These are phyloP conservation scores for Amiota mariae DNA, from an alignment of 2,888 invertebrate species.

Conservation along the genomic window DNA sequence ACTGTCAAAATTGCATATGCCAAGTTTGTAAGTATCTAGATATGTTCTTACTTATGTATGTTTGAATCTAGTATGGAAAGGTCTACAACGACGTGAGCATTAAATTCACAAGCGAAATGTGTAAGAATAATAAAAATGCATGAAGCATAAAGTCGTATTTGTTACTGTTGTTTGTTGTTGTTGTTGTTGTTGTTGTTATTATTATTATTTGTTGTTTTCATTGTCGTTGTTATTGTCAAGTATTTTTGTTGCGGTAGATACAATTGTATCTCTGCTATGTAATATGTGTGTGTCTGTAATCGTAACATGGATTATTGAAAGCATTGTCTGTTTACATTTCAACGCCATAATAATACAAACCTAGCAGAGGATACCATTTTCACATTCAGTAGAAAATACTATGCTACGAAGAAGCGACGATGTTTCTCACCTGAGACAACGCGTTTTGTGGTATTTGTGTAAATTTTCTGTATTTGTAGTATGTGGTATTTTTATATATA, in stretches of 20 bases:
- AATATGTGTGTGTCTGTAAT: background rate
- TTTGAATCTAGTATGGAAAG: background rate
- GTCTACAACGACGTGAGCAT: background rate
- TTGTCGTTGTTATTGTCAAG: background rate
- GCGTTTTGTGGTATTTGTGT: too few relatives aligned
- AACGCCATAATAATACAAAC: background rate
- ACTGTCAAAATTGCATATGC: background rate
- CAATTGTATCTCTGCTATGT: background rate
- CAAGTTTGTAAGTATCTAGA: background rate
- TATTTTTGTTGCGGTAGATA: background rate
- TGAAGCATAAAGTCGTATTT: slow-evolving; percentile 10
- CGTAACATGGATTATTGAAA: background rate
- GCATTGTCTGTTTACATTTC: slow-evolving; percentile 1
- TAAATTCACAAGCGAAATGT: background rate
- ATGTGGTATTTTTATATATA: too few relatives aligned
- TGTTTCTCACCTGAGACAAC: slow-evolving; percentile 14
- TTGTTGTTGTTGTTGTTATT: background rate
- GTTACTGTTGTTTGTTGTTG: slow-evolving; percentile 1
- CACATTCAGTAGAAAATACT: too few relatives aligned
- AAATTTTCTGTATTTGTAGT: too few relatives aligned
- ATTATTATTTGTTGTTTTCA: too few relatives aligned
- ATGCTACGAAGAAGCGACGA: background rate
- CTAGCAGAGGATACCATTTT: too few relatives aligned
- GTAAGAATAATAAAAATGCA: slow-evolving; percentile 13
- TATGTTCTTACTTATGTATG: too few relatives aligned